A percentile compares a stretch with the other conserved stretches of the same genome.
These are phyloP conservation scores for Columbina picui DNA, from an alignment of 2,113 vertebrate genomes.

Conservation along the genomic window DNA sequence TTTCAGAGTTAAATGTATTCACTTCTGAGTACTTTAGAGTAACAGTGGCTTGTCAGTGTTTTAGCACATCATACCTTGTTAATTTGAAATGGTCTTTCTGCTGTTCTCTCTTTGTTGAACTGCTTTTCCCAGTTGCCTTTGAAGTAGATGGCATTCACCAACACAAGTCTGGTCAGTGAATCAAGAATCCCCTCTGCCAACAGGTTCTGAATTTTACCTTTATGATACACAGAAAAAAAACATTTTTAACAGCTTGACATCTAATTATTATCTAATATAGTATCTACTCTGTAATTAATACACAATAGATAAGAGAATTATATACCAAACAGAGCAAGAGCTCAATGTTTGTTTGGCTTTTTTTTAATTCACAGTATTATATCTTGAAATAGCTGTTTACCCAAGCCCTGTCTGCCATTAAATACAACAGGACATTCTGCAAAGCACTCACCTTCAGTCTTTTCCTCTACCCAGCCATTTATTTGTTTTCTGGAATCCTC, in stretches of 20 bases:
- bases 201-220: conserved; percentile 92
- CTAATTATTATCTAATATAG: fast-evolving
- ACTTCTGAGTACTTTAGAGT: not conserved
- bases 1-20: not conserved
- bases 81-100: conserved; percentile 81
- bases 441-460: conserved; percentile 83
- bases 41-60: not conserved
- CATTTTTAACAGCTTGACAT: not conserved
- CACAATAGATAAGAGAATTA: not conserved
- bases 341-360: fast-evolving
- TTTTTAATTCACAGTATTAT: not conserved
- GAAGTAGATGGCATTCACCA: conserved; percentile 96
- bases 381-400: not conserved
- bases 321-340: not conserved
- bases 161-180: conserved; percentile 80
- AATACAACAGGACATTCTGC: not conserved
- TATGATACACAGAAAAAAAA: not conserved
- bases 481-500: conserved; percentile 83
- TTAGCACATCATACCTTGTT: conserved; percentile 74
- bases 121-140: conserved; percentile 88
- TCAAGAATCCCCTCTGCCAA: conserved; percentile 77
- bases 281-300: not conserved
- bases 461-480: conserved; percentile 88
- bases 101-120: conserved; percentile 77
- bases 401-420: not conserved